A percentile compares a stretch with the other conserved stretches of the same genome.
Evolutionary conservation across 2,888 invertebrate species (phyloP).

Genomic region (Carcina quercana): DNA sequence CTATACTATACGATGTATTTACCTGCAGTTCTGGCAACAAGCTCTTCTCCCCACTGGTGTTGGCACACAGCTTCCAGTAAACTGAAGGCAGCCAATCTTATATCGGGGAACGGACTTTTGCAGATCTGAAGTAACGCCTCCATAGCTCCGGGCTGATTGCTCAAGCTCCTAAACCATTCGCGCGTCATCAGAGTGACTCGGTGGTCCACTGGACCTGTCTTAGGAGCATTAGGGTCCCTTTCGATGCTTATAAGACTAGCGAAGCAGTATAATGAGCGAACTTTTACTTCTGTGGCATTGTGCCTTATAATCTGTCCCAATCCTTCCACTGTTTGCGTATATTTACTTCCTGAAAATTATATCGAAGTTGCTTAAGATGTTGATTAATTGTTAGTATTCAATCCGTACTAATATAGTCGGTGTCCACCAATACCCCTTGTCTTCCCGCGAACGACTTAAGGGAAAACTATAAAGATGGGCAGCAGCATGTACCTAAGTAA

Average conservation of each 20-base stretch:
- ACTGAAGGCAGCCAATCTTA: constrained; percentile 79
- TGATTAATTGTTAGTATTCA: too few species aligned
- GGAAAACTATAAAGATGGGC: too few species aligned
- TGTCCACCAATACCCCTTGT: too few species aligned
- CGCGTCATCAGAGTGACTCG: constrained; percentile 65
- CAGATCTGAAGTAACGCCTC: constrained; percentile 76
- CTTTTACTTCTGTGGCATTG: constrained; percentile 78
- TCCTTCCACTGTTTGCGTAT: constrained; percentile 69
- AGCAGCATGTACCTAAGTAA: too few species aligned
- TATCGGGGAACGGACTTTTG: constrained; percentile 87
- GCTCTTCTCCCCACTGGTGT: constrained; percentile 87
- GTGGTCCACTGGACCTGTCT: constrained; percentile 48
- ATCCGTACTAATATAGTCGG: too few species aligned
- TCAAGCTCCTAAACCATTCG: constrained; percentile 64
- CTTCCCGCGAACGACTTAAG: too few species aligned
- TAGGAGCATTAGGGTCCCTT: constrained; percentile 47
- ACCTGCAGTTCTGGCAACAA: constrained; percentile 82
- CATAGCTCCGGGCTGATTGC: constrained; percentile 62
- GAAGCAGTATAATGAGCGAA: constrained; percentile 78
- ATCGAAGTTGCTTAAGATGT: neutral
- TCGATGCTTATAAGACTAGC: constrained; percentile 74
- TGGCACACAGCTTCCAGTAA: constrained; percentile 79
- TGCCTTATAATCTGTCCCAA: constrained; percentile 75
- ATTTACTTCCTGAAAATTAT: constrained; percentile 46
- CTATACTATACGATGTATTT: too few species aligned